Percentiles rank a stretch among this genome's conserved stretches.
Conservation (phyloP, 37 sponge, comb jelly and placozoan species). For the Halisarca cf. caerulea region DNA sequence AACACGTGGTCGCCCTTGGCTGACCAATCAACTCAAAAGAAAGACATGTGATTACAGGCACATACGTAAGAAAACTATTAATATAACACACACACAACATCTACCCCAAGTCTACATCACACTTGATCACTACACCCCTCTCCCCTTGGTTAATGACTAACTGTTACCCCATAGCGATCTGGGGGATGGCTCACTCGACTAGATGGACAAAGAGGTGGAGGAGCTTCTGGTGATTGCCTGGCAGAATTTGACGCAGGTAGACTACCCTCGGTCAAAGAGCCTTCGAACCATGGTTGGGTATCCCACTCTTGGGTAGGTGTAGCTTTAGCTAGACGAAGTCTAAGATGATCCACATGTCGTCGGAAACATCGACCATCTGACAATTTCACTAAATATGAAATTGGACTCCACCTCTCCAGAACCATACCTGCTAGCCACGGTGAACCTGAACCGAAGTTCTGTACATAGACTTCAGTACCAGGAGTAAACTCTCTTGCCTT, state of each 20-base stretch:
- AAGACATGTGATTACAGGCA: too few species aligned
- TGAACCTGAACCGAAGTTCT: neutral
- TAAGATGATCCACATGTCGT: constrained; percentile 34
- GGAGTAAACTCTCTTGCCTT: neutral
- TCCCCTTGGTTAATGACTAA: constrained; percentile 2
- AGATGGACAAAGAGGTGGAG: neutral
- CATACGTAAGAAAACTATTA: too few species aligned
- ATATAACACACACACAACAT: too few species aligned
- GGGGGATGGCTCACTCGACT: neutral
- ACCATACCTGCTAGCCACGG: constrained; percentile 10
- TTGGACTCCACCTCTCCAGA: constrained; percentile 3
- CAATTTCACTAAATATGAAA: constrained; percentile 18
- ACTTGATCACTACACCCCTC: neutral
- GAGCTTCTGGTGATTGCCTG: neutral
- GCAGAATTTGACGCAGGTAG: neutral
- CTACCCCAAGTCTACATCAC: too few species aligned
- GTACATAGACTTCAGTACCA: neutral
- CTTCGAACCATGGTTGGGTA: neutral
- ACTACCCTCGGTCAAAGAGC: neutral
- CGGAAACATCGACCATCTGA: constrained; percentile 20
- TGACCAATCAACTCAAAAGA: too few species aligned
- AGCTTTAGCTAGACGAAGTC: neutral
- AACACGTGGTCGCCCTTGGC: too few species aligned
- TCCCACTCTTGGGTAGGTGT: too few species aligned
- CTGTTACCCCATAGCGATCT: neutral